A percentile compares a stretch with the other conserved stretches of the same genome.
Conservation (phyloP, 2,797 vertebrate genomes). For the Protosalanx chinensis region DNA sequence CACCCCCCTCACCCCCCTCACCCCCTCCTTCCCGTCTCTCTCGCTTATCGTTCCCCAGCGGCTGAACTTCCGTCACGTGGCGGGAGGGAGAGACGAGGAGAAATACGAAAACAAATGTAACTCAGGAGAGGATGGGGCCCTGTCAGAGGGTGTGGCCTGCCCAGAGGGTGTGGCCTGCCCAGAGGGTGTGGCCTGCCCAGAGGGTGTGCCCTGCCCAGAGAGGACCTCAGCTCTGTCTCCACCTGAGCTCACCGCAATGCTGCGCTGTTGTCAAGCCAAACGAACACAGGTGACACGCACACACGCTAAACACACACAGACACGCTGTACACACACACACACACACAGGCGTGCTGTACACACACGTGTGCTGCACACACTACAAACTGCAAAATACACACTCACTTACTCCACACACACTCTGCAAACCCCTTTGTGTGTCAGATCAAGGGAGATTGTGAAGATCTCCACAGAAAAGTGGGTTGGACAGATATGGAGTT, state of each 20-base stretch:
- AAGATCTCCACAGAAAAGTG: not conserved
- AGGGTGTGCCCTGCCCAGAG: conserved; percentile 41
- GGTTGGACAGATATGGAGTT: conserved; percentile 3
- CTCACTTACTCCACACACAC: too few species aligned
- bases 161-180: conserved; percentile 31
- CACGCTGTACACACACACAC: too few species aligned
- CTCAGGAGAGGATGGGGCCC: conserved; percentile 41
- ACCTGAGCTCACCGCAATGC: conserved; percentile 48
- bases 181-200: conserved; percentile 42
- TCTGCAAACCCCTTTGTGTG: not conserved
- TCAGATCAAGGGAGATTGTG: not conserved
- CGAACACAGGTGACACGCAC: conserved; percentile 59
- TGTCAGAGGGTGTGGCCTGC: not conserved
- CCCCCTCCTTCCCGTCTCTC: conserved; percentile 48
- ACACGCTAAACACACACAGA: too few species aligned
- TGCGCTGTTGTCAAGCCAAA: conserved; percentile 44
- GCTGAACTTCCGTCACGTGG: conserved; percentile 69
- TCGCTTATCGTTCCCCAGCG: conserved; percentile 55
- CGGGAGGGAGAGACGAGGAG: conserved; percentile 44
- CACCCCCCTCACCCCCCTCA: conserved; percentile 35
- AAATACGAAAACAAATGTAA: conserved; percentile 64
- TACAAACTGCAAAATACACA: too few species aligned
- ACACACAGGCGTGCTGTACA: too few species aligned
- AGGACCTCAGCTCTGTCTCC: conserved; percentile 37
- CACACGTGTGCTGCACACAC: too few species aligned